These are phyloP conservation scores for Gila orcuttii DNA, from an alignment of 2,113 vertebrate species.

Conservation along the genomic window DNA sequence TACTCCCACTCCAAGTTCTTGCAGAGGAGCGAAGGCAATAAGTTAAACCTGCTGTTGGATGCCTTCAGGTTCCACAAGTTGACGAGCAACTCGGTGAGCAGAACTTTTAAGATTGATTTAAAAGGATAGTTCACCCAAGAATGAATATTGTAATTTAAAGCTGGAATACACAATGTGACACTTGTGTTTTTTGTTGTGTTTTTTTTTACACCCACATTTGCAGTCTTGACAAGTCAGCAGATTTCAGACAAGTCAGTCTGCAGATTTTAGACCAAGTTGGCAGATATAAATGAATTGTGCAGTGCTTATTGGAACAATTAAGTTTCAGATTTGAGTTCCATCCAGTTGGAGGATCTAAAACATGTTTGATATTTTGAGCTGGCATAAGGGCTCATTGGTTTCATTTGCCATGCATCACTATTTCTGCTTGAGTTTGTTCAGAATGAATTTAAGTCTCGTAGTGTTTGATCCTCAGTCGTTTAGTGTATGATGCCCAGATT, in stretches of 20 bases:
- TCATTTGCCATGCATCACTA: background rate
- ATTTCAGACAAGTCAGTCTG: no score
- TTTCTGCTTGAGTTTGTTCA: background rate
- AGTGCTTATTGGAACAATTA: no score
- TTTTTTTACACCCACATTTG: no score
- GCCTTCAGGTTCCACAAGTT: conserved; percentile 70
- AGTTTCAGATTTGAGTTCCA: background rate
- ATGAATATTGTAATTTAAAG: background rate
- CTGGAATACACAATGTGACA: fast-evolving
- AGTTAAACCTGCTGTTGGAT: conserved; percentile 65
- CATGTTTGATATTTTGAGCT: background rate
- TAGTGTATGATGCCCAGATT: background rate
- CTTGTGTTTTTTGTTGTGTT: background rate
- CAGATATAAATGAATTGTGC: no score
- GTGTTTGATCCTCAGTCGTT: background rate
- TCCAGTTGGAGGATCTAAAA: background rate
- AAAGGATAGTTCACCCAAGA: background rate
- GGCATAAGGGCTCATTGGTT: background rate
- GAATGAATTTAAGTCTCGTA: background rate
- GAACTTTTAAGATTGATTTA: background rate
- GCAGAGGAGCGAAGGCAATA: conserved; percentile 59
- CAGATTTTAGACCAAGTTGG: no score
- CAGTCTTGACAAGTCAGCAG: background rate
- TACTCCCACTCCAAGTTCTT: conserved; percentile 67
- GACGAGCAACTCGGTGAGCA: conserved; percentile 25